These are phyloP conservation scores for Microcaecilia unicolor DNA, from an alignment of 2,797 vertebrate genomes.

Conservation along the genomic window DNA sequence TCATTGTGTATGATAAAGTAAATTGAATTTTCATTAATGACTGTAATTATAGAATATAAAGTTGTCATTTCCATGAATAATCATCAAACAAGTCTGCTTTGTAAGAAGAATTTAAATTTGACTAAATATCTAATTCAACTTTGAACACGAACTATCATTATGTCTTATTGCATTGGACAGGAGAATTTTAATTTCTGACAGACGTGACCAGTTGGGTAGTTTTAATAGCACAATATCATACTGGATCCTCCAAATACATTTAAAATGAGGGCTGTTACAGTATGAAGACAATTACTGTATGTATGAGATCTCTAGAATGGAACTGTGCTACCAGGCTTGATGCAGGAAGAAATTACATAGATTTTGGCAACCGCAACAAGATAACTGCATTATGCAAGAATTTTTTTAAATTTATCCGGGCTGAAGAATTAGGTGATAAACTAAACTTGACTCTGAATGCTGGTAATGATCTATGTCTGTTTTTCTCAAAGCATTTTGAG, in stretches of 20 bases:
- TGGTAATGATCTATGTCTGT: too few relatives aligned
- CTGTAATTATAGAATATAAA: constrained; percentile 54
- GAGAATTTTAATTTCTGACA: constrained; percentile 19
- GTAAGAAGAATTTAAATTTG: constrained; percentile 36
- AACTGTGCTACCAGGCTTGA: too few relatives aligned
- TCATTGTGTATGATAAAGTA: constrained; percentile 46
- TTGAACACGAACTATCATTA: constrained; percentile 21
- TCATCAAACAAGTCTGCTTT: constrained; percentile 39
- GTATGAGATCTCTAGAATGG: too few relatives aligned
- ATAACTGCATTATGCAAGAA: too few relatives aligned
- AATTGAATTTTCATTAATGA: constrained; percentile 55
- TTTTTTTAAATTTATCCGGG: too few relatives aligned
- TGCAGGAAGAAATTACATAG: too few relatives aligned
- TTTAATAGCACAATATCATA: constrained; percentile 3
- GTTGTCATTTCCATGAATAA: constrained; percentile 54
- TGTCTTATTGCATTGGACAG: constrained; percentile 13
- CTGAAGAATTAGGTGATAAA: too few relatives aligned
- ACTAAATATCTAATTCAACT: constrained; percentile 28
- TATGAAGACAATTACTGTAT: too few relatives aligned
- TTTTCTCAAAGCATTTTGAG: too few relatives aligned
- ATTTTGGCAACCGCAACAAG: too few relatives aligned
- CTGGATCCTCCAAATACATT: constrained; percentile 22
- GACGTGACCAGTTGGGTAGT: constrained; percentile 17
- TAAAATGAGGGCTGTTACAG: constrained; percentile 20
- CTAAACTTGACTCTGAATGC: too few relatives aligned